phyloP scores from a whole-genome alignment of 2,113 vertebrate genomes.

The Etheostoma cragini region DNA sequence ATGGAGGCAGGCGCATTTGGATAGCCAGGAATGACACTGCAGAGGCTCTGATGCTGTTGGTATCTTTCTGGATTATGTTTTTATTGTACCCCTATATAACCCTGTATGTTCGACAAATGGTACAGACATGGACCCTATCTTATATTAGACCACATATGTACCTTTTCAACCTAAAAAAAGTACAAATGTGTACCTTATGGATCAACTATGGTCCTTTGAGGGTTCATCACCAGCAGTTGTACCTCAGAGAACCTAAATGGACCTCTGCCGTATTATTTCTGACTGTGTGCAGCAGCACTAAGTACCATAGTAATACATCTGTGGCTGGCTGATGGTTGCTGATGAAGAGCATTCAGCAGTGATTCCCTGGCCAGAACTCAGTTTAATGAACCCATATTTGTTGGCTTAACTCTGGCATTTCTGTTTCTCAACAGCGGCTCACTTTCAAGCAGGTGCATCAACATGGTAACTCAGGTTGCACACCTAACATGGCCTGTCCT shows the following conservation, averaged over 20 bases:
- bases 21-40: no score
- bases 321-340: neutral
- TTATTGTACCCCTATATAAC: no score
- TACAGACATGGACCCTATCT: no score
- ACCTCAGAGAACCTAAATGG: no score
- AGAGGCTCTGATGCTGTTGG: neutral
- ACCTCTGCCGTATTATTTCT: no score
- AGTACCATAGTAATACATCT: neutral
- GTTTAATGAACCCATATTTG: neutral
- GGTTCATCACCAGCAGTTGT: no score
- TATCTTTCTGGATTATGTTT: neutral
- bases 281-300: neutral
- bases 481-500: neutral
- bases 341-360: neutral
- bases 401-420: neutral
- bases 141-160: no score
- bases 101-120: no score
- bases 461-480: conserved; percentile 1
- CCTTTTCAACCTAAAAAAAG: no score
- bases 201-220: no score
- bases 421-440: neutral
- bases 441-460: neutral
- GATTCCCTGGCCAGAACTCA: neutral
- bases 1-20: neutral
- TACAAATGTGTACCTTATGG: no score